A percentile compares a stretch with the other conserved stretches of the same genome.
These are phyloP conservation scores for Solenodon paradoxus DNA, from an alignment of 2,113 vertebrate species.

Conservation along the genomic window DNA sequence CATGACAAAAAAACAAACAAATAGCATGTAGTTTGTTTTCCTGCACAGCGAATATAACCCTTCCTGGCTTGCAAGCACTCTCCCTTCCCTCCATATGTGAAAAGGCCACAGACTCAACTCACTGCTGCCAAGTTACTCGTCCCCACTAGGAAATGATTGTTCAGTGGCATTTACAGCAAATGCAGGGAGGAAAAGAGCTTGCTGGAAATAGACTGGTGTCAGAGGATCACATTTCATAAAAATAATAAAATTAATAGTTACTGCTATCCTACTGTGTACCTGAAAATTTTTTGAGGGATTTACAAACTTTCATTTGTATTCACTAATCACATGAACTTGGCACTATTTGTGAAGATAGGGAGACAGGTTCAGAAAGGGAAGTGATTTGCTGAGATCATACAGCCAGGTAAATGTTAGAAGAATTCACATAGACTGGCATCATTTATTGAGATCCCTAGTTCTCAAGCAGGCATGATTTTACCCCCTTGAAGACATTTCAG, in stretches of 20 bases:
- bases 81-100: constrained; percentile 38
- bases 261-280: not conserved
- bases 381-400: not conserved
- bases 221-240: not conserved
- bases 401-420: not conserved
- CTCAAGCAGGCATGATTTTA: not conserved
- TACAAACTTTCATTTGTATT: not conserved
- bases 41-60: not conserved
- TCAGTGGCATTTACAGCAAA: constrained; percentile 55
- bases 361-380: not conserved
- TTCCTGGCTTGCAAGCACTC: not conserved
- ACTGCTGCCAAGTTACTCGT: not conserved
- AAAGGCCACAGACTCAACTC: constrained; percentile 13
- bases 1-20: constrained; percentile 70
- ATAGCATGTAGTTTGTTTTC: constrained; percentile 47
- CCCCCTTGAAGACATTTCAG: not conserved
- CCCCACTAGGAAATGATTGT: constrained; percentile 4
- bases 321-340: not conserved
- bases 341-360: not conserved
- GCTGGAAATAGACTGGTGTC: not conserved
- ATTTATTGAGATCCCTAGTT: not conserved
- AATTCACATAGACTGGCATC: not conserved
- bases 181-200: constrained; percentile 3
- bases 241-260: not conserved
- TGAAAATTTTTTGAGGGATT: not conserved